These are phyloP conservation scores for Steinernema carpocapsae DNA, from an alignment of 2,888 invertebrate genomes.

Conservation along the genomic window DNA sequence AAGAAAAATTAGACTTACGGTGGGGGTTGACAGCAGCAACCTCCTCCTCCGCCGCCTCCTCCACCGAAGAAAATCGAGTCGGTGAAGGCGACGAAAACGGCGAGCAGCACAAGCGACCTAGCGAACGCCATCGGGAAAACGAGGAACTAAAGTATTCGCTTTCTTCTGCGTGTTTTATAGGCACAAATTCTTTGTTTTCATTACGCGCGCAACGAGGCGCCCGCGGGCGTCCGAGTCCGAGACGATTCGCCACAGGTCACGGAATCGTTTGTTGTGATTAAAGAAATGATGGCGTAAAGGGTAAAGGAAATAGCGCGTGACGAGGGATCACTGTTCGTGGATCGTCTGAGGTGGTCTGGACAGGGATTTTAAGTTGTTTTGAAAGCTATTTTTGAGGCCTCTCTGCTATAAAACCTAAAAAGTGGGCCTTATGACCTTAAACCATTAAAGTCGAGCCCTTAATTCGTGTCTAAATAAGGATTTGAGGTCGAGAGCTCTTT, in stretches of 20 bases:
- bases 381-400: too few species aligned
- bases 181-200: neutral
- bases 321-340: neutral
- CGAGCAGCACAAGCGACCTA: neutral
- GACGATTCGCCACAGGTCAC: slow-evolving; percentile 10
- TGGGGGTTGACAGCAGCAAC: slow-evolving; percentile 11
- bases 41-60: slow-evolving; percentile 18
- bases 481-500: too few species aligned
- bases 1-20: neutral
- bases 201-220: slow-evolving; percentile 1
- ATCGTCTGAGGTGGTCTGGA: too few species aligned
- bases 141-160: neutral
- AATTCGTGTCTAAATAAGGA: too few species aligned
- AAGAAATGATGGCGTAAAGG: neutral
- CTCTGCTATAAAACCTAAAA: too few species aligned
- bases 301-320: neutral
- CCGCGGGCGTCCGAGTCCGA: neutral
- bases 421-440: too few species aligned
- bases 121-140: neutral
- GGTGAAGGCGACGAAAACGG: neutral
- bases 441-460: too few species aligned
- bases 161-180: neutral
- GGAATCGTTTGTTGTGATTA: neutral
- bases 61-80: slow-evolving; percentile 17
- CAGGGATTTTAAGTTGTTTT: too few species aligned